A percentile compares a stretch with the other conserved stretches of the same genome.
Evolutionary conservation across 2,888 invertebrate species (phyloP).

Genomic region (Argyresthia goedartella): DNA sequence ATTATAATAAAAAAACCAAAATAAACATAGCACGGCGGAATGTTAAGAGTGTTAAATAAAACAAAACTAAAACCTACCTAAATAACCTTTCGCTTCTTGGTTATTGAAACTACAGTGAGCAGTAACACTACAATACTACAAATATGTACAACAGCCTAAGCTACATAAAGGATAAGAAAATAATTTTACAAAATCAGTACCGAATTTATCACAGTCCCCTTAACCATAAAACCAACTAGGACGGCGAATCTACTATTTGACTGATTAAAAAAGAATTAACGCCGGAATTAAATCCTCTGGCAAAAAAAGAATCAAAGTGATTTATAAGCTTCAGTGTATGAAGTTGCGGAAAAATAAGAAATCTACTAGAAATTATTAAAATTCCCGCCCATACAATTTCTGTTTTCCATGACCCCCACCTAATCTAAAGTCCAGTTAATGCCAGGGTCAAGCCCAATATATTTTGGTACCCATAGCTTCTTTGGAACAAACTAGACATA

Average conservation of each 20-base stretch:
- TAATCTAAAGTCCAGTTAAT: too few species aligned
- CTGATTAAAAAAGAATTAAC: neutral
- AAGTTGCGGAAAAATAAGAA: too few species aligned
- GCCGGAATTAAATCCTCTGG: too few species aligned
- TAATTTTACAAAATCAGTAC: neutral
- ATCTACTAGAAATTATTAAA: too few species aligned
- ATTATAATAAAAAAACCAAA: neutral
- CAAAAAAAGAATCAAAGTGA: too few species aligned
- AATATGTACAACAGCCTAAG: neutral
- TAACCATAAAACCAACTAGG: neutral
- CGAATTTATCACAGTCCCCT: neutral
- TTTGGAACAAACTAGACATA: too few species aligned
- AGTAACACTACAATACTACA: neutral
- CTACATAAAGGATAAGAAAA: neutral
- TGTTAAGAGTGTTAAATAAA: neutral
- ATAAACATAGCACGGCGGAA: neutral
- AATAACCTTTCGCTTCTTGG: conserved; percentile 25
- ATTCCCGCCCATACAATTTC: too few species aligned
- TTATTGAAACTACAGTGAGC: conserved; percentile 25
- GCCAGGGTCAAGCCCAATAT: too few species aligned
- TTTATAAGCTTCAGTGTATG: too few species aligned
- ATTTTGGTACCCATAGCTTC: too few species aligned
- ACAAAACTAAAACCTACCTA: conserved; percentile 14
- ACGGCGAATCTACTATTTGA: neutral
- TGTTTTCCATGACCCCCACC: too few species aligned